Conservation (phyloP, 2,113 vertebrate genomes). For the chimpanzee (Pan troglodytes) region NHGRI_mPanTro3-v2.1_pri NC_072403.2:95055001-95055500, state of each 20-base stretch:
- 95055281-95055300: background rate
- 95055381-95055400: background rate
- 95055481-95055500: background rate
- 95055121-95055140: background rate
- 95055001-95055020: background rate
- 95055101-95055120: background rate
- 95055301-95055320: background rate
- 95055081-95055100: background rate
- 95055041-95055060: background rate
- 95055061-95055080: background rate
- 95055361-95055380: background rate
- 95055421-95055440: background rate
- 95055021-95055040: background rate
- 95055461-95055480: background rate
- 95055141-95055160: background rate
- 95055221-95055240: background rate
- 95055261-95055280: background rate
- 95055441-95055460: background rate
- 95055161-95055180: background rate
- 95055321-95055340: background rate
- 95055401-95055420: background rate
- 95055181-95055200: background rate
- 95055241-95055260: background rate
- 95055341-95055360: background rate
- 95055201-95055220: background rate